These are phyloP conservation scores for Halcyon smyrnensis DNA, from an alignment of 2,797 vertebrate species.

Conservation along the genomic window DNA sequence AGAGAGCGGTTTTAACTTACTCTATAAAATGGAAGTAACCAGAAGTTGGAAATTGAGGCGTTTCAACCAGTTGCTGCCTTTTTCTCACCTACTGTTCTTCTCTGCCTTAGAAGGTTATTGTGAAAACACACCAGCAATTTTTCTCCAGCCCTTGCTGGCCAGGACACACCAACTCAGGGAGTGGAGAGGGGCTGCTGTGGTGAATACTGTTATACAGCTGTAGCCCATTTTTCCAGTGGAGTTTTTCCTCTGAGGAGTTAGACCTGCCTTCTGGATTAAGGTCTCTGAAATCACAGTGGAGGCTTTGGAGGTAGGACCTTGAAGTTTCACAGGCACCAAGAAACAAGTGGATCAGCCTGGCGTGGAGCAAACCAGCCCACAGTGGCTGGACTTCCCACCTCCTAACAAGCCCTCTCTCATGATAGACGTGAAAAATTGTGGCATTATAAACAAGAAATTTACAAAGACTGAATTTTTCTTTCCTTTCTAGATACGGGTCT, in stretches of 20 bases:
- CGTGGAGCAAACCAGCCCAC: not conserved
- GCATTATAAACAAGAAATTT: not conserved
- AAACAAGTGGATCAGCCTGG: not conserved
- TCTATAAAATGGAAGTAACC: not conserved
- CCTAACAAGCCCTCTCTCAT: not conserved
- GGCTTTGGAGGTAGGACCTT: not conserved
- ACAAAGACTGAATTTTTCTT: not conserved
- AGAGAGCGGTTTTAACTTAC: conserved; percentile 12
- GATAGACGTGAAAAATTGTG: not conserved
- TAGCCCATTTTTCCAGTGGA: not conserved
- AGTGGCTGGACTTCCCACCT: not conserved
- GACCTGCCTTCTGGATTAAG: not conserved
- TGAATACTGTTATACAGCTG: not conserved
- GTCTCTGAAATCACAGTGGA: not conserved
- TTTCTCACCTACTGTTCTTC: not conserved
- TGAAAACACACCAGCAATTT: not conserved
- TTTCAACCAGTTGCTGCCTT: conserved; percentile 16
- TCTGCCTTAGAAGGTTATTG: not conserved
- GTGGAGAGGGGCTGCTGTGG: not conserved
- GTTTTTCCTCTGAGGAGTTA: not conserved
- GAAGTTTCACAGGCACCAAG: not conserved
- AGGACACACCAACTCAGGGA: not conserved
- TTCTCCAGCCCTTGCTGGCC: not conserved
- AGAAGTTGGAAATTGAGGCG: not conserved
- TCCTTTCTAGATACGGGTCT: not conserved